Conservation (phyloP, 2,113 vertebrate genomes). For the Noturus placidus region DNA sequence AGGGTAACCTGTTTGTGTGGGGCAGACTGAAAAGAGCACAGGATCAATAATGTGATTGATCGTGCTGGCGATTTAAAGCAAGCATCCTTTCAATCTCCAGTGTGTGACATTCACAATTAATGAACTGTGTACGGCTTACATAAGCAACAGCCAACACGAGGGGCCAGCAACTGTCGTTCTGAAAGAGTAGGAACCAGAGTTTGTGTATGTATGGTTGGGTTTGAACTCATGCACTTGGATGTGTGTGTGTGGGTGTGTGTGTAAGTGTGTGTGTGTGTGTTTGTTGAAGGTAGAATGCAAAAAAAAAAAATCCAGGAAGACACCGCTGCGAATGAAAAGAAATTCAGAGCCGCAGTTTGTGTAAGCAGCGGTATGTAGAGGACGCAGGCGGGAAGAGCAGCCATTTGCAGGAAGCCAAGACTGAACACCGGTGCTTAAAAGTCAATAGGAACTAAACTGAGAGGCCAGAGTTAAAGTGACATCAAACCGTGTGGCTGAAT, state of each 20-base stretch:
- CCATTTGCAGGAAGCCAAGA: constrained; percentile 62
- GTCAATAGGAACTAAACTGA: constrained; percentile 65
- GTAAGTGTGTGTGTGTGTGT: constrained; percentile 41
- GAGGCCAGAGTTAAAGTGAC: constrained; percentile 66
- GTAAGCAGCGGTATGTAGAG: constrained; percentile 45
- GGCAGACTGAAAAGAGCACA: constrained; percentile 47
- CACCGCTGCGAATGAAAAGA: constrained; percentile 34
- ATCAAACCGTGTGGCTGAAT: constrained; percentile 68
- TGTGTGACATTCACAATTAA: constrained; percentile 64
- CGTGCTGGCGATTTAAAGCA: constrained; percentile 57
- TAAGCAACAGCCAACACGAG: constrained; percentile 40
- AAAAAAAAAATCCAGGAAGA: constrained; percentile 34
- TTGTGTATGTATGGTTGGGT: neutral
- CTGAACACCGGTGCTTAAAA: constrained; percentile 70
- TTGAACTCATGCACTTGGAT: neutral
- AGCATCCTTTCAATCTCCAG: constrained; percentile 58
- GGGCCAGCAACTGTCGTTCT: neutral
- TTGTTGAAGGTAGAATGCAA: constrained; percentile 33
- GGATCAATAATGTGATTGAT: constrained; percentile 69
- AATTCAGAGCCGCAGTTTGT: constrained; percentile 20
- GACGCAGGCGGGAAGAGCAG: constrained; percentile 45
- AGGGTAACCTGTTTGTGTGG: constrained; percentile 54
- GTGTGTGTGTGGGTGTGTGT: constrained; percentile 22
- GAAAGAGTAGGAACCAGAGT: neutral
- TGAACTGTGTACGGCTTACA: constrained; percentile 52